Conservation (phyloP, 2,113 vertebrate species). For the Siniperca knerii region DNA sequence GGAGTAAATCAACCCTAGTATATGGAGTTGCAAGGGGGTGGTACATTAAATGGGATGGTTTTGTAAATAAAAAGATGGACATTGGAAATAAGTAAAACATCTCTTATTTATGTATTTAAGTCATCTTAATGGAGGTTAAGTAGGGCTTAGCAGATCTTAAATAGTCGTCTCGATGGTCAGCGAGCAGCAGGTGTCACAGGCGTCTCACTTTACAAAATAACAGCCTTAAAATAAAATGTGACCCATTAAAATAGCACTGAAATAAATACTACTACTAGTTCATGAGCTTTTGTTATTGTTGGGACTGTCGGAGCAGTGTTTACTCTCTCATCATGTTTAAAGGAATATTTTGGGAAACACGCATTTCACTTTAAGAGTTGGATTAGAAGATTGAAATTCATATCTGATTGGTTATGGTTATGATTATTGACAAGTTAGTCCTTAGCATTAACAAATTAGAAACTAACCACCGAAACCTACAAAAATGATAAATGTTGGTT, state of each 20-base stretch:
- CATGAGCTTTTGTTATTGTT: background rate
- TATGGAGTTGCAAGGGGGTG: background rate
- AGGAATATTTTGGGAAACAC: background rate
- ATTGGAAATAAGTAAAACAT: background rate
- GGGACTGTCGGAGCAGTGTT: background rate
- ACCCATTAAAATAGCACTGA: background rate
- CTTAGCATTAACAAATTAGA: no score
- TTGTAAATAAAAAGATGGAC: constrained; percentile 22
- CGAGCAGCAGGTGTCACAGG: background rate
- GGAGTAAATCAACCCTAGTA: background rate
- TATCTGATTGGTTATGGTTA: background rate
- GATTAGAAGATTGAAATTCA: background rate
- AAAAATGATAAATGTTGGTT: no score
- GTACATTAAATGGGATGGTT: background rate
- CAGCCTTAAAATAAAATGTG: background rate
- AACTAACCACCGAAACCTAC: no score
- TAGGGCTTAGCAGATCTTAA: background rate
- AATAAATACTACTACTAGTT: background rate
- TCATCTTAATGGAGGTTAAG: constrained; percentile 4
- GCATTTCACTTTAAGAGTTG: background rate
- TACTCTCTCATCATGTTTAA: background rate
- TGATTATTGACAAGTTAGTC: no score
- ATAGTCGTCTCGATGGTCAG: background rate
- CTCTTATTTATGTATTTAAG: background rate
- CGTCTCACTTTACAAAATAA: background rate